These are phyloP conservation scores for Phrixothrix hirtus DNA, from an alignment of 2,888 invertebrate genomes.

Conservation along the genomic window DNA sequence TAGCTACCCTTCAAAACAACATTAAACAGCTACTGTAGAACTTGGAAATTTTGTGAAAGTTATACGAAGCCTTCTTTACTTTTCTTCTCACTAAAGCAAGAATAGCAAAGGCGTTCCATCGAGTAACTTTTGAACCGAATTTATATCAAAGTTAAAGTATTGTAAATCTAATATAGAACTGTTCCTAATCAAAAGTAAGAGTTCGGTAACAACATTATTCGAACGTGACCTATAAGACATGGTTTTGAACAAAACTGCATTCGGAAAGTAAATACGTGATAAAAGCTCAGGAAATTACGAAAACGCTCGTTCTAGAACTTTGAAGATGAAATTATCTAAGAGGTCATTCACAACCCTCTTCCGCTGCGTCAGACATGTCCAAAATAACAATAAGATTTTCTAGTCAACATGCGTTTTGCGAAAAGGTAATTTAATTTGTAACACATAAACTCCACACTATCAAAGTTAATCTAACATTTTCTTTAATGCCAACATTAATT, in stretches of 20 bases:
- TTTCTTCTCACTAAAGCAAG: conserved; percentile 26
- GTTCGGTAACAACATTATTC: conserved; percentile 40
- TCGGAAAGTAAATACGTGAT: conserved; percentile 32
- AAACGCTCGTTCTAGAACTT: conserved; percentile 27
- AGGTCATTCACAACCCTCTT: conserved; percentile 8
- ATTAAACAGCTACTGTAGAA: conserved; percentile 20
- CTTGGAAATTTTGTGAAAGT: conserved; percentile 22
- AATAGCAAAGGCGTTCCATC: conserved; percentile 33
- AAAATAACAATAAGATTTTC: conserved; percentile 9
- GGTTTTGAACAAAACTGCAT: conserved; percentile 31
- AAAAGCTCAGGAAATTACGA: conserved; percentile 30
- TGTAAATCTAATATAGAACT: conserved; percentile 46
- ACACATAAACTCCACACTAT: no score
- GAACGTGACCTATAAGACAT: conserved; percentile 38
- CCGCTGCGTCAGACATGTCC: conserved; percentile 7
- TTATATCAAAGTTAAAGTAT: conserved; percentile 45
- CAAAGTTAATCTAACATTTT: no score
- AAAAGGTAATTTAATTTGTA: background rate
- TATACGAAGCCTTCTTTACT: conserved; percentile 20
- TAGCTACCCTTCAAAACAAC: conserved; percentile 22
- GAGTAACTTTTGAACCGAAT: conserved; percentile 41
- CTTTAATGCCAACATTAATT: no score
- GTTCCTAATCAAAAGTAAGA: conserved; percentile 44
- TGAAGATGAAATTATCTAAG: conserved; percentile 25
- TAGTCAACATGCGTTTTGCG: background rate